Evolutionary conservation across 2,797 vertebrate genomes (phyloP), one percentile per base, ranked within the genome.

Genomic region (Poecile montanus): DNA sequence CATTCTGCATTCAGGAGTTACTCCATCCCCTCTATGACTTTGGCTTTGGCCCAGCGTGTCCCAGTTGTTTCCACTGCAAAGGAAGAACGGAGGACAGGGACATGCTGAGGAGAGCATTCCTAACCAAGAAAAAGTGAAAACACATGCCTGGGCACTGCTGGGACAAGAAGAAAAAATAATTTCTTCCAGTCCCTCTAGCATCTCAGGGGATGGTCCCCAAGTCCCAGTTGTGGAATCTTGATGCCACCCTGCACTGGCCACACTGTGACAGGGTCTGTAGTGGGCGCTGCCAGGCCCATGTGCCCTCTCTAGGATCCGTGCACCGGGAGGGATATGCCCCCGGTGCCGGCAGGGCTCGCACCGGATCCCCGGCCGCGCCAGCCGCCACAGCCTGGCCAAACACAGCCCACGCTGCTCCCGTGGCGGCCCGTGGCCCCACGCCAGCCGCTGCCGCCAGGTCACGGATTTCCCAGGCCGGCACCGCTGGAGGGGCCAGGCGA

Each of bases 401-500:
- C 86, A 58, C 88, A 44, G 65, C 73, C 76, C 76, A 36, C 56
- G 30, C 75, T 70, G 92, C 83, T 83, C 67, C 85, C 79, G 60
- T 65, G 88, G 82, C 8, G 22, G 60, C 56, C 66, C 7, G 30
- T 93, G 95, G 94, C 88, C 83, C 65, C 10, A 5, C 1, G 83
- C 94, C 95, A 95, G 88, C 63, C 51, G 2, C 91, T 70, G 94
- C 72, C 16, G 12, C 85, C 79, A 79, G 94, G 94, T 91, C 92
- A 94, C 30, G 60, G 68, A 51, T 95, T 94, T 94, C 95, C 92
- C 94, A 96, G 91, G 88, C 88, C 42, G 19, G 66, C 84, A 87
- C 53, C 61, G 30, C 48, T 27, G 13, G 51, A 50, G 79, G 27
- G 51, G 34, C 67, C 89, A 30, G 63, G 38, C 4, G 32, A 85